These are phyloP conservation scores for Tanypteryx hageni DNA, from an alignment of 2,888 invertebrate species.

Conservation along the genomic window DNA sequence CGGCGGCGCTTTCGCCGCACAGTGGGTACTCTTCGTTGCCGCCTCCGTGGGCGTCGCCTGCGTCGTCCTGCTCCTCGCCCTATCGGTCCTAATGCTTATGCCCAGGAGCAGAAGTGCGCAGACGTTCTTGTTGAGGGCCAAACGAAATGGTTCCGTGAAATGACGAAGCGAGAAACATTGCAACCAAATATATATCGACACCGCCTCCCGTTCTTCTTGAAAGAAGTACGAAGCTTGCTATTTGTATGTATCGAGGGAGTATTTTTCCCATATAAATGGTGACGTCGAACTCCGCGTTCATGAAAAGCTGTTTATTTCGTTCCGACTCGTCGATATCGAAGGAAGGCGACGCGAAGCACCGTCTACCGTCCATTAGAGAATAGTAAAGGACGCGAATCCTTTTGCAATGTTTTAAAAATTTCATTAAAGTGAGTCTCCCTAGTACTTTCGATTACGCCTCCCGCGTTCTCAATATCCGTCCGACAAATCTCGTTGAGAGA, in stretches of 20 bases:
- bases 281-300: neutral
- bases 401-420: too few species aligned
- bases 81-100: slow-evolving; percentile 28
- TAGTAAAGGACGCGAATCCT: too few species aligned
- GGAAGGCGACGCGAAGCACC: neutral
- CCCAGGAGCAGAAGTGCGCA: neutral
- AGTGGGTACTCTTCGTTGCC: slow-evolving; percentile 38
- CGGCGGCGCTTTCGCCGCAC: slow-evolving; percentile 17
- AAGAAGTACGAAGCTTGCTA: neutral
- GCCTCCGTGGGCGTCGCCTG: slow-evolving; percentile 34
- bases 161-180: neutral
- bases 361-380: too few species aligned
- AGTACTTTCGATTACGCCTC: too few species aligned
- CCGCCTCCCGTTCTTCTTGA: neutral
- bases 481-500: too few species aligned
- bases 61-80: neutral
- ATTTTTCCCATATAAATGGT: neutral
- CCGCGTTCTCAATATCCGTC: too few species aligned
- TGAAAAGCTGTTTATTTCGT: neutral
- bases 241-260: neutral
- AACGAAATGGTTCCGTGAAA: neutral
- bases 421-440: too few species aligned
- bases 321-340: neutral
- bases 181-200: neutral
- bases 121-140: neutral